Base-by-base conservation (phyloP, 2,113 vertebrate species). In the Mobula birostris region DNA sequence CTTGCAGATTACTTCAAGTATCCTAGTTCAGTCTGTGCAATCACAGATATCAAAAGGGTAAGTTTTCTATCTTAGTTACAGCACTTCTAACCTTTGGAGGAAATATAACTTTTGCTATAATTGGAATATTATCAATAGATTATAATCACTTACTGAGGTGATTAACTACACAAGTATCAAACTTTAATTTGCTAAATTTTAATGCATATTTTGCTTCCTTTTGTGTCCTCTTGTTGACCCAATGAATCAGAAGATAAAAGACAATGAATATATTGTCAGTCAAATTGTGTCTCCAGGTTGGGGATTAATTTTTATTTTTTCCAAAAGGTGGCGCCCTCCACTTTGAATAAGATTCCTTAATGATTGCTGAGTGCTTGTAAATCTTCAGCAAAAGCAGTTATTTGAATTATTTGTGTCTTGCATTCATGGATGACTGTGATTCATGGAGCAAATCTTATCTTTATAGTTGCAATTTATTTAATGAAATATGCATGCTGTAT, bases 1-100 rank as follows among this genome's bases (percentile, higher is more conserved):
- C 96, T 99, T 95, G 98, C 99, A 0, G 99, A 99, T 96, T 99
- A 99, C 96, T 99, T 99, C 96, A 99, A 99, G 95, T 99, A 99
- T 95, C 99, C 99, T 94, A 99, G 98, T 97, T 99, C 99, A 0
- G 99, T 99, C 96, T 99, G 98, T 2, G 98, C 99, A 95, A 99
- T 99, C 97, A 97, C 98, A 1, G 99, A 99, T 96, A 99, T 99
- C 96, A 99, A 99, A 96, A 98, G 99, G 98, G 99, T 99, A 96
- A 2, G 97, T 96, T 95, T 2, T 68, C 17, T 66, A 94, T 14
- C 58, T 92, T 24, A 94, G 70, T 92, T 92, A 2, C 68, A 92
- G 15, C 14, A 21, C 68, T 24, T 40, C 32, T 61, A 61, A 29
- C 8, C 17, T 70, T 91, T 91, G 40, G 17, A 48, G 15, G 17